Conservation (phyloP, 1,140 invertebrate genomes). For the Ladona fulva region DNA sequence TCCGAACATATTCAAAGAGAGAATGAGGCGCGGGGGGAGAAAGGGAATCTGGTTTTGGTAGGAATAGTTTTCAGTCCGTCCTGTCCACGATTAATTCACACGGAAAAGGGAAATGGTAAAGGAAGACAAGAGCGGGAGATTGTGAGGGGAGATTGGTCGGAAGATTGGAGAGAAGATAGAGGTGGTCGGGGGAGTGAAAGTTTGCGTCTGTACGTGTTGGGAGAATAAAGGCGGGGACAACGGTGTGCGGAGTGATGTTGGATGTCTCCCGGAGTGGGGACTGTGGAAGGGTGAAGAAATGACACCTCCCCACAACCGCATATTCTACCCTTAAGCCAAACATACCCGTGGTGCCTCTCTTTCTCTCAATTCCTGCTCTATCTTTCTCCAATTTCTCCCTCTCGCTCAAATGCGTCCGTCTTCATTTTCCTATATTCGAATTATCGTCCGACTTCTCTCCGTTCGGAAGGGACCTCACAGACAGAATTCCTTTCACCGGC, state of each 20-base stretch:
- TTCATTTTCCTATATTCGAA: not conserved
- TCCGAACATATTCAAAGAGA: not conserved
- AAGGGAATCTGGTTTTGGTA: not conserved
- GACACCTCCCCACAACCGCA: not conserved
- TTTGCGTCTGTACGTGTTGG: not conserved
- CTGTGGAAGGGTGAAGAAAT: not conserved
- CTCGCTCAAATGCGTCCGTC: not conserved
- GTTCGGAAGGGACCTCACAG: too few relatives aligned
- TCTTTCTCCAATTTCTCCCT: not conserved
- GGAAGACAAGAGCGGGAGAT: not conserved
- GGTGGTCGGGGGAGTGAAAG: not conserved
- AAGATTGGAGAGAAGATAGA: not conserved
- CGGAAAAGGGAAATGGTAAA: not conserved
- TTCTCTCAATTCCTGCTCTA: not conserved
- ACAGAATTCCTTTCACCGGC: too few relatives aligned
- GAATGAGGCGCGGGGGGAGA: not conserved
- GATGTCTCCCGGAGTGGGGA: not conserved
- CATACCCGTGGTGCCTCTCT: not conserved
- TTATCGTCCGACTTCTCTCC: too few relatives aligned
- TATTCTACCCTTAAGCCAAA: conserved; percentile 5
- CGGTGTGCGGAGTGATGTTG: not conserved
- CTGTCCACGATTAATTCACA: not conserved
- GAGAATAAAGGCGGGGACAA: not conserved
- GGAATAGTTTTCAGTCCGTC: not conserved
- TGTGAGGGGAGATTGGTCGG: not conserved